Base-by-base conservation (phyloP, 2,113 vertebrate genomes). In the Hystrix cristata region DNA sequence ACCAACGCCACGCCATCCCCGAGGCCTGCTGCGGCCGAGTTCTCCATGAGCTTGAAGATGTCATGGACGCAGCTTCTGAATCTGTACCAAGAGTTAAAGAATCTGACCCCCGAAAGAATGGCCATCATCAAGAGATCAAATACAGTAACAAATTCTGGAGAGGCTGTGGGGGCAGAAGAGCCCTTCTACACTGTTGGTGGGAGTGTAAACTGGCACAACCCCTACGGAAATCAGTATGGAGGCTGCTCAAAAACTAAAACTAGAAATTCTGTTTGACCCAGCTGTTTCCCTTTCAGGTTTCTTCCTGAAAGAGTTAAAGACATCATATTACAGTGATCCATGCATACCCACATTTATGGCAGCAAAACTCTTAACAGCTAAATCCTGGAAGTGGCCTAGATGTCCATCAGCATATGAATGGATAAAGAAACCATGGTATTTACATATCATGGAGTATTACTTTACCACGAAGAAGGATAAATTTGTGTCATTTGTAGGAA, bases 1-100 rank as follows among this genome's bases (percentile, higher is more conserved):
- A 31, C 5, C 62, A 27, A 0, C 5, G 14, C 12, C 15, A 19
- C 10, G 1, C 79, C 67, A 7, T 0, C 29, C 19, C 0, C 0
- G 7, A 34, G 46, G 38, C 9, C 23, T 11, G 25, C n/a, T 3
- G 11, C 3, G 31, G n/a, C 51, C 25, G 16, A 38, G 10, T 19
- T 1, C 72, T 65, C 65, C 64, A 3, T 3, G 0, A 0, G 27
- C 11, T 11, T 59, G 16, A 10, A 43, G 83, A 18, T 10, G 55
- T 8, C 38, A 0, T 4, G 7, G 55, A 13, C 13, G 23, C 12
- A 10, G 55, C 16, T 48, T 60, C 76, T 1, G 12, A 18, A 51
- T 43, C 92, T 31, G 25, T 1, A 7, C 4, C 0, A 5, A 43
- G 57, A 95, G 18, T 15, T 65, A 11, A 27, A 51, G 21, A 11